Base-by-base conservation (phyloP, 2,113 vertebrate species). In the Bagarius yarrelli region DNA sequence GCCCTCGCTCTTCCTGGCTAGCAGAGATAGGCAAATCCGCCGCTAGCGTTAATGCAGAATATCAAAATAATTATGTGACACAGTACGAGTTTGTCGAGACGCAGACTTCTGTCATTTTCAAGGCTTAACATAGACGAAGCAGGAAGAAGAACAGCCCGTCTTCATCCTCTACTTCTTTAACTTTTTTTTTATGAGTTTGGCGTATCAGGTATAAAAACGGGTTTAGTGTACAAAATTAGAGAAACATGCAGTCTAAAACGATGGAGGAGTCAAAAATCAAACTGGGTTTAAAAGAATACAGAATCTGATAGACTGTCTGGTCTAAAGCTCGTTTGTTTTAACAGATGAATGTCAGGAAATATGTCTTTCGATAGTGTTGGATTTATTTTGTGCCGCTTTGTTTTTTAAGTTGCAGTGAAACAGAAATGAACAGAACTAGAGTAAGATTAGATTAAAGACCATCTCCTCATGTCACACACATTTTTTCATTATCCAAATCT, bases 11-110 rank as follows among this genome's bases (percentile, higher is more conserved):
- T 9, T 67, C 78, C 78, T 79, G 78, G 36, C 78, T 79, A 92
- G 89, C 83, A 84, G 87, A 92, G 90, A 91, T 89, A 89, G 89
- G 89, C 90, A 92, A 91, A 91, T 91, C 47, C 90, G 88, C 89
- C 90, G 74, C 79, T 84, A 87, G 90, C 87, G 90, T 89, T 91
- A 92, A 89, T 89, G 88, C 82, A 87, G 90, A 90, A 90, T 93
- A 92, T 91, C 86, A 87, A 86, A 88, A 92, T 88, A 88, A 91
- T 91, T 81, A 84, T 44, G 84, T 81, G 50, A 85, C 21, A 80
- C 73, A 87, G 83, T 83, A 76, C 77, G 82, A 84, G 86, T 76
- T 18, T 9, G 4, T 8, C 0, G 87, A 69, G 92, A 83, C 70
- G 52, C 55, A 72, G 87, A 85, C 83, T 87, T 88, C 81, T 85